These are phyloP conservation scores for Macrophya alboannulata DNA, from an alignment of 2,888 invertebrate species.

Conservation along the genomic window DNA sequence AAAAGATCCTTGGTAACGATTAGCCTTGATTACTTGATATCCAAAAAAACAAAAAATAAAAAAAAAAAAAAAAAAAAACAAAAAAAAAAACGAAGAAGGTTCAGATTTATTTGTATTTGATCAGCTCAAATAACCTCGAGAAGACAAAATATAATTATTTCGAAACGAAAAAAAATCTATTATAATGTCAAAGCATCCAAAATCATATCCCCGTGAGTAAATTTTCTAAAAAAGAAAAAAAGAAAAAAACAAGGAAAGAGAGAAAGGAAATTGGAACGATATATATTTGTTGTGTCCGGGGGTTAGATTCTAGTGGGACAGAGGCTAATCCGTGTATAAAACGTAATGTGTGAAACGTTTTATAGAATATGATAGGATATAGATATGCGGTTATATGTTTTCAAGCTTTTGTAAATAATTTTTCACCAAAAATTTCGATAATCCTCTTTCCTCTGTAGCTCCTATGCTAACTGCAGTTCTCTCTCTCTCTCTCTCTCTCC, in stretches of 20 bases:
- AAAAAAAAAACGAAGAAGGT: not conserved
- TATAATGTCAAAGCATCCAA: too few species aligned
- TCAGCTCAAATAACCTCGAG: too few species aligned
- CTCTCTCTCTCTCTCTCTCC: not conserved
- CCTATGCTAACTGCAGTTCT: not conserved
- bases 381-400: not conserved
- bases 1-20: conserved; percentile 23
- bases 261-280: too few species aligned
- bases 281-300: too few species aligned
- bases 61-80: not conserved
- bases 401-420: conserved; percentile 5
- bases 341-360: too few species aligned
- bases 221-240: too few species aligned
- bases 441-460: not conserved
- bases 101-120: not conserved
- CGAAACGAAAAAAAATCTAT: too few species aligned
- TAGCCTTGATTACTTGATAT: conserved; percentile 3
- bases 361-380: not conserved
- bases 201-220: too few species aligned
- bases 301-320: not conserved
- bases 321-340: not conserved
- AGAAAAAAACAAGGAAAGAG: too few species aligned
- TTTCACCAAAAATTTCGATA: not conserved
- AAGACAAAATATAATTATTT: too few species aligned
- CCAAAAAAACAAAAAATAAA: not conserved